Evolutionary conservation across 2,113 vertebrate species (phyloP), one percentile per base, ranked within the genome.

Genomic region (Apteryx owenii): DNA sequence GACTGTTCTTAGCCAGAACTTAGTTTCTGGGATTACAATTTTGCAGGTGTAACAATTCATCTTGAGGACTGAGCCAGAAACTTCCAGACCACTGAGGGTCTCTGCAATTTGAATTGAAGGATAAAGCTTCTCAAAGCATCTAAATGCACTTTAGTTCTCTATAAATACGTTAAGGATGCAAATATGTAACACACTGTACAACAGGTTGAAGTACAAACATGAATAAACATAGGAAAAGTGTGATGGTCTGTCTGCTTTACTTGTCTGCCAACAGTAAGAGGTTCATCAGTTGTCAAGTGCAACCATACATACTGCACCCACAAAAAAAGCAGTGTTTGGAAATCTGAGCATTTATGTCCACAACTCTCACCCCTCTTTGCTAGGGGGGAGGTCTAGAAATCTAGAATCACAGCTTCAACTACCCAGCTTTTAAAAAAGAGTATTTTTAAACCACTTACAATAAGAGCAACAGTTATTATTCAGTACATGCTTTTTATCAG

Each of bases 401-500:
- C 38, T 56, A 93, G 79, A 88, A 91, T 31, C 80, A 51, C 53
- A 86, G 83, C 89, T 96, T 85, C 79, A 81, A 90, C 76, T 86
- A 93, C n/a, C 40, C 93, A 53, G 88, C 82, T 84, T 95, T 88
- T 92, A 0, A 84, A 96, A 96, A 94, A 89, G 40, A 76, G 50
- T 71, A 48, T 33, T 81, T 97, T 95, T 69, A 91, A 96, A 88
- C 72, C 93, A 93, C 88, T 97, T 94, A 94, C 46, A 90, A 79
- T 94, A 93, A 92, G 79, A 95, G 93, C 94, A 97, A 94, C 85
- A 96, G 96, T 95, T 95, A 97, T 92, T 96, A 96, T 95, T 97
- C 93, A 95, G 93, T 92, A 95, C 94, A 95, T 95, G 94, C 85
- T 94, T 96, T 97, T 97, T 96, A 97, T 97, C 96, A 96, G 96